Conservation (phyloP, 2,888 invertebrate genomes). For the Andricus curvator region DNA sequence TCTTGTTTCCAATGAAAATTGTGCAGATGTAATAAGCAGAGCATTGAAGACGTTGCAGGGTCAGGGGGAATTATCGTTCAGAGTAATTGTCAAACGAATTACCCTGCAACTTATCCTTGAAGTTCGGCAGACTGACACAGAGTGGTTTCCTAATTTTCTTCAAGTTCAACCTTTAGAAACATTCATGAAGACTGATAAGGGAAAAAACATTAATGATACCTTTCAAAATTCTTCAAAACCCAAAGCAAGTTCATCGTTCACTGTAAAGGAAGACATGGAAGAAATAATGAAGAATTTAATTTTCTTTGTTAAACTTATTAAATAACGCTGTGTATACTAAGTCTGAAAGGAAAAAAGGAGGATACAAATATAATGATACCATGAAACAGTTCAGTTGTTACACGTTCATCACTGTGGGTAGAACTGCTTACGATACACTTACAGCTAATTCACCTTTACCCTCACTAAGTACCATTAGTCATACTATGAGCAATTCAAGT, state of each 20-base stretch:
- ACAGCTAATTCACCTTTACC: constrained; percentile 52
- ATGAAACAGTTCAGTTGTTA: constrained; percentile 46
- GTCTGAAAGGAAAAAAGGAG: constrained; percentile 9
- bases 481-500: no score
- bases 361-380: constrained; percentile 37
- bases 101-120: not conserved
- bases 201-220: not conserved
- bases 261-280: not conserved
- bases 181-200: not conserved
- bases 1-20: no score
- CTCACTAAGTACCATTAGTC: constrained; percentile 42
- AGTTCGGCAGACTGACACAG: not conserved
- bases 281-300: not conserved
- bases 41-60: no score
- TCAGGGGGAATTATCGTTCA: not conserved
- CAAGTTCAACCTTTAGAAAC: not conserved
- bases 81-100: constrained; percentile 23
- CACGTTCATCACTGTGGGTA: constrained; percentile 45
- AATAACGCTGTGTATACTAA: not conserved
- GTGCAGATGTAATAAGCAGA: no score
- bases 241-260: not conserved
- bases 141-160: not conserved
- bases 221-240: not conserved
- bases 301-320: not conserved
- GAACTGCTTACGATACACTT: constrained; percentile 56